phyloP scores from a whole-genome alignment of 2,113 vertebrate genomes.

The Poecilia latipinna region DNA sequence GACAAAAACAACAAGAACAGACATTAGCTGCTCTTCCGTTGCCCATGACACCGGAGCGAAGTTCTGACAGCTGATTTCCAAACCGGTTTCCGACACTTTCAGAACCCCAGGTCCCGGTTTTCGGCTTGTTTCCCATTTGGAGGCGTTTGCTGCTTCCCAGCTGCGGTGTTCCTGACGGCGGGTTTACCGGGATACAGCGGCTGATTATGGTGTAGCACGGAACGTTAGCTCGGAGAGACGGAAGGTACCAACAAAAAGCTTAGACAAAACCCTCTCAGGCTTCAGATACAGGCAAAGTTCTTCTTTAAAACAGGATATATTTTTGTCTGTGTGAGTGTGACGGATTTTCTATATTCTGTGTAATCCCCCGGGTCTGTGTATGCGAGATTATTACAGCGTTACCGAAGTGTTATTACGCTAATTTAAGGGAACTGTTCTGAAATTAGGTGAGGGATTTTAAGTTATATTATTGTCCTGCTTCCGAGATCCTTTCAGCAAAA shows the following conservation, averaged over 20 bases:
- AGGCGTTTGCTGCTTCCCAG: not conserved
- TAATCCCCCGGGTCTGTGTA: not conserved
- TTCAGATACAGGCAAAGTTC: not conserved
- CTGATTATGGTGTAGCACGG: slow-evolving; percentile 76
- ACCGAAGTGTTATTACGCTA: not conserved
- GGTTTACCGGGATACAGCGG: slow-evolving; percentile 30
- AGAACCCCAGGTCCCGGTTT: not conserved
- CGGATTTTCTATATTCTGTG: not conserved
- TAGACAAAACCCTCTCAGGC: slow-evolving; percentile 2
- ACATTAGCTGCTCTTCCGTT: slow-evolving; percentile 65
- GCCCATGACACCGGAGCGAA: slow-evolving; percentile 67
- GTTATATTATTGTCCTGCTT: not conserved
- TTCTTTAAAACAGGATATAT: not conserved
- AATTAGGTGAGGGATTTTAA: not conserved
- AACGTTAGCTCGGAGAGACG: slow-evolving; percentile 63
- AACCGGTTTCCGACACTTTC: slow-evolving; percentile 23
- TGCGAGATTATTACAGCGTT: not conserved
- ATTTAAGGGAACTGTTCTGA: not conserved
- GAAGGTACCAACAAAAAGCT: slow-evolving; percentile 61
- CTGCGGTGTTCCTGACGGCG: slow-evolving; percentile 18
- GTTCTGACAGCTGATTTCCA: slow-evolving; percentile 70
- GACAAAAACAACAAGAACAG: slow-evolving; percentile 47
- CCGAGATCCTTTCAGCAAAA: not conserved
- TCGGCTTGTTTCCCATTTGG: not conserved
- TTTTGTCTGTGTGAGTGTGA: fast-evolving